Conservation (phyloP, 2,888 invertebrate genomes). For the Stenichneumon culpator region DNA sequence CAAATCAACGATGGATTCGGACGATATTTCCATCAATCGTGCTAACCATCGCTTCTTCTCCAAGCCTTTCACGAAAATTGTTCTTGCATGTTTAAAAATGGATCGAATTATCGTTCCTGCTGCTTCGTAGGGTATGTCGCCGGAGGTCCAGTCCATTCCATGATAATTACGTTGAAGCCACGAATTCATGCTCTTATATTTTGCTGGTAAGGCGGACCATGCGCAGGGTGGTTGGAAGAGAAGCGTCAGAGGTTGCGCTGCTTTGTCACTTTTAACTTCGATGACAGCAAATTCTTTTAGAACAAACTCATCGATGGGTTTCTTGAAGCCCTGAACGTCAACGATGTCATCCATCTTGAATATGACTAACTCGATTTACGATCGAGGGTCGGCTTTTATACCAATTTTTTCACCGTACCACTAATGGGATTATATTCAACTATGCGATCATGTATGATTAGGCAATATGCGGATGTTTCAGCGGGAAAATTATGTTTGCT, state of each 20-base stretch:
- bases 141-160: too few species aligned
- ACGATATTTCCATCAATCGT: not conserved
- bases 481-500: not conserved
- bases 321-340: slow-evolving; percentile 7
- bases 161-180: too few species aligned
- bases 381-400: not conserved
- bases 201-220: too few species aligned
- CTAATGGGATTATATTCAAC: too few species aligned
- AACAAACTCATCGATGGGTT: slow-evolving; percentile 5
- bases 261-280: not conserved
- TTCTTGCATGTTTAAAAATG: too few species aligned
- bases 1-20: slow-evolving; percentile 15
- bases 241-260: not conserved
- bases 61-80: slow-evolving; percentile 13
- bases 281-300: not conserved
- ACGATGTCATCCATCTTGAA: not conserved
- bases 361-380: not conserved
- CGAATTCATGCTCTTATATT: too few species aligned
- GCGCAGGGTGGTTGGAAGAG: not conserved
- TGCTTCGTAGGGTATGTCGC: too few species aligned
- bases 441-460: too few species aligned
- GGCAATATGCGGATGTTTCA: not conserved
- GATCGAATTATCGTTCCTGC: too few species aligned
- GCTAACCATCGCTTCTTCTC: slow-evolving; percentile 23
- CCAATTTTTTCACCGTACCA: too few species aligned